Conservation (phyloP, 2,113 vertebrate genomes). For the Perognathus longimembris region DNA sequence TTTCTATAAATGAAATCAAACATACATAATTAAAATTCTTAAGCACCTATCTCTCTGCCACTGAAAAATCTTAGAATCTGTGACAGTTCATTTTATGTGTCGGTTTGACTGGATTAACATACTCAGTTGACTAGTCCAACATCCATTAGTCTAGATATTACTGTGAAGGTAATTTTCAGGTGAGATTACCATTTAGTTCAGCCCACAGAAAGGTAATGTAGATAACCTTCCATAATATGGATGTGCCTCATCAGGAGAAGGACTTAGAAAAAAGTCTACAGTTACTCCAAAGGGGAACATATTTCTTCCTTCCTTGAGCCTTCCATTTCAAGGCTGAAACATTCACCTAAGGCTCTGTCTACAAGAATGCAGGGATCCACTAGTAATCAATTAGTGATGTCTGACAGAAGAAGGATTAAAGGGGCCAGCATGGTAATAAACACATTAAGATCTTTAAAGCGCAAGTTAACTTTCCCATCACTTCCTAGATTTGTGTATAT, state of each 20-base stretch:
- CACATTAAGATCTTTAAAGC: neutral
- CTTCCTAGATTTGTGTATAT: slow-evolving; percentile 1
- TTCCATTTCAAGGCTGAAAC: no score
- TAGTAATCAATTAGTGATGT: slow-evolving; percentile 12
- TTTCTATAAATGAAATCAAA: slow-evolving; percentile 15
- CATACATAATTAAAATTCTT: neutral
- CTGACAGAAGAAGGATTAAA: neutral
- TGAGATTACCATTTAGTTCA: neutral
- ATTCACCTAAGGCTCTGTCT: neutral
- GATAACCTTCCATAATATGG: no score
- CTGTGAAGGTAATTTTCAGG: neutral
- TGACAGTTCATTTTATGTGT: neutral
- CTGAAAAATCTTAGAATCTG: neutral
- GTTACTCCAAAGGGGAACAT: no score
- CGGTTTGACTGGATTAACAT: neutral
- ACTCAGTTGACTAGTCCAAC: neutral
- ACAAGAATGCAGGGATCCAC: neutral
- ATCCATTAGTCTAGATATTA: neutral
- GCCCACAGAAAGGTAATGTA: no score
- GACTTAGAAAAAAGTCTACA: no score
- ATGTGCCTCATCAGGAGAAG: neutral
- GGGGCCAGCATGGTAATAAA: neutral
- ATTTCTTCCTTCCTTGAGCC: no score
- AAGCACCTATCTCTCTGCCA: neutral
- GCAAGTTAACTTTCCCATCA: neutral